A percentile compares a stretch with the other conserved stretches of the same genome.
Conservation (phyloP, 1,140 invertebrate species). For the Ostrea denselamellosa region DNA sequence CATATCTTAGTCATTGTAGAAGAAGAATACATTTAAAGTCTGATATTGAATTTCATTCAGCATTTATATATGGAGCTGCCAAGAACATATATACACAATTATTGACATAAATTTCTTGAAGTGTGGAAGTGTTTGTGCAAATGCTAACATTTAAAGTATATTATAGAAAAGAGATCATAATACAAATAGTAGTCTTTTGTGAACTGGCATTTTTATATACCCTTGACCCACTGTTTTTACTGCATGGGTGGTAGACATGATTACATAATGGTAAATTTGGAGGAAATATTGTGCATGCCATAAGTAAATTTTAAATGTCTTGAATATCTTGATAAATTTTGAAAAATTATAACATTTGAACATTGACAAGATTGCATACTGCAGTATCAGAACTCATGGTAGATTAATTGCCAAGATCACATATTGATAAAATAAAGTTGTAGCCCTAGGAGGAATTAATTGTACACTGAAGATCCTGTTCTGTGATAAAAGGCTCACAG, state of each 20-base stretch:
- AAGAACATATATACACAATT: not conserved
- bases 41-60: not conserved
- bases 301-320: too few relatives aligned
- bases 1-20: too few relatives aligned
- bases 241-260: too few relatives aligned
- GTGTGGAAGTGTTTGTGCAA: not conserved
- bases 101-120: not conserved
- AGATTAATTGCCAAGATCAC: not conserved
- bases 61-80: not conserved
- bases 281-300: too few relatives aligned
- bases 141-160: not conserved
- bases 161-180: not conserved
- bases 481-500: not conserved
- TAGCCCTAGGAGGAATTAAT: constrained; percentile 24
- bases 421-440: constrained; percentile 3
- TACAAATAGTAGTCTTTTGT: not conserved
- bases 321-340: too few relatives aligned
- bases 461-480: not conserved
- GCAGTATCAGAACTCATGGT: not conserved
- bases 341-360: too few relatives aligned
- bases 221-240: too few relatives aligned
- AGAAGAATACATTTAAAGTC: too few relatives aligned
- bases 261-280: too few relatives aligned
- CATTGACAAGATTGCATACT: not conserved
- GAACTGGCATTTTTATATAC: not conserved